Evolutionary conservation across 2,113 vertebrate species (phyloP).

Genomic region (Aptenodytes forsteri): DNA sequence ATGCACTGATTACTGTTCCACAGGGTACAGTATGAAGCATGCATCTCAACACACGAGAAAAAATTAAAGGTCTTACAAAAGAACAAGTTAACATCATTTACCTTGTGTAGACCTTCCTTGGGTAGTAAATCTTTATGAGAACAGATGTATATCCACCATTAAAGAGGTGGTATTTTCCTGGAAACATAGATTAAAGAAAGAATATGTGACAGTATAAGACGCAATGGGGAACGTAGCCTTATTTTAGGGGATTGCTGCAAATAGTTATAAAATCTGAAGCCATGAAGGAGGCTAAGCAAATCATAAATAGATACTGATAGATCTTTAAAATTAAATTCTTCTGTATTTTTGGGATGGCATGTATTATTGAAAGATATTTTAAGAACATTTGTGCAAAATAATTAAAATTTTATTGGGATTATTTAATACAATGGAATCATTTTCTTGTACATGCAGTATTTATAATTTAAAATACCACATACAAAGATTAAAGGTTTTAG

Average conservation of each 20-base stretch:
- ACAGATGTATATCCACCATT: not conserved
- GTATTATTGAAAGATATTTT: not conserved
- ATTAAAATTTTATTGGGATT: not conserved
- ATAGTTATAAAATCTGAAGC: not conserved
- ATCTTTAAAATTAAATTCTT: not conserved
- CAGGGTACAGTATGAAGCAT: not conserved
- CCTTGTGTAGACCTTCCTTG: not conserved
- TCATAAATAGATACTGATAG: not conserved
- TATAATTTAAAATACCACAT: not conserved
- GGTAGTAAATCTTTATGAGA: not conserved
- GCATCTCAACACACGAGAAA: not conserved
- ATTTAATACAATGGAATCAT: not conserved
- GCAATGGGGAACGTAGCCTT: accelerated
- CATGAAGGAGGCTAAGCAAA: not conserved
- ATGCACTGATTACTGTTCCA: not conserved
- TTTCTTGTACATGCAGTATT: not conserved
- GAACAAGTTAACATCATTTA: not conserved
- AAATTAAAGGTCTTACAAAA: not conserved
- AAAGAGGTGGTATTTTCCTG: not conserved
- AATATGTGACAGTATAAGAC: not conserved
- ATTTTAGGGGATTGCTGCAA: not conserved
- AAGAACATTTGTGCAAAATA: not conserved
- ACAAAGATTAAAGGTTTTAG: not conserved
- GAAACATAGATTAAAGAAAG: not conserved
- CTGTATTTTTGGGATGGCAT: not conserved